phyloP scores from a whole-genome alignment of 2,113 vertebrate genomes.

The Anguilla japonica region DNA sequence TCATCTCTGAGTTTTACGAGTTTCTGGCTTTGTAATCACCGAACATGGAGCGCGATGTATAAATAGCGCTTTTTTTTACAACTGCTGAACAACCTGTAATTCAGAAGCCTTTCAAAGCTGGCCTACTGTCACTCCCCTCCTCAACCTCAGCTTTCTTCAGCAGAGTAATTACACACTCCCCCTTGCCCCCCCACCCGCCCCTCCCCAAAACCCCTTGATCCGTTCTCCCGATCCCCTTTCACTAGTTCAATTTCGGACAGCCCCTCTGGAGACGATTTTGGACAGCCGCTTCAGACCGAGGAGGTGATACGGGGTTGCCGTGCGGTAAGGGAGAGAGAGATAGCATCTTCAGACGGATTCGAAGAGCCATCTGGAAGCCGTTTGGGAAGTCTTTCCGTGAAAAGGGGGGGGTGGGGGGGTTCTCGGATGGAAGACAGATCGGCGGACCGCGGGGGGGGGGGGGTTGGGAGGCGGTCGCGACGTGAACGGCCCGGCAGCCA shows the following conservation, averaged over 20 bases:
- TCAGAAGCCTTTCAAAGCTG: not conserved
- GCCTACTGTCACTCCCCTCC: not conserved
- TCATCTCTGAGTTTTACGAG: constrained; percentile 18
- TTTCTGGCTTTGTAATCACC: constrained; percentile 21
- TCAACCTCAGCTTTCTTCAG: not conserved
- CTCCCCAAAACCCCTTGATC: not conserved
- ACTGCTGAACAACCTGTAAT: constrained; percentile 5
- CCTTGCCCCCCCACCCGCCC: not conserved
- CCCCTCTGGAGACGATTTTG: not conserved
- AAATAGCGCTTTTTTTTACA: constrained; percentile 22
- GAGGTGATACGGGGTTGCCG: constrained; percentile 48
- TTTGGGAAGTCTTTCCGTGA: constrained; percentile 58
- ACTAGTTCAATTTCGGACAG: not conserved
- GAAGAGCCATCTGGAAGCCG: constrained; percentile 80
- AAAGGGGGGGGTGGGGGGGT: constrained; percentile 42
- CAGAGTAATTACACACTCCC: not conserved
- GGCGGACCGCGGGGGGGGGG: constrained; percentile 30
- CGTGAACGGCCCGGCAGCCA: not conserved
- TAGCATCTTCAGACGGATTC: constrained; percentile 72
- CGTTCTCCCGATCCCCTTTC: not conserved
- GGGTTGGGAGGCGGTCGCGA: too few species aligned
- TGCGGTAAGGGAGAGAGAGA: constrained; percentile 56
- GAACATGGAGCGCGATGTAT: not conserved
- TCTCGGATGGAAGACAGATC: constrained; percentile 45
- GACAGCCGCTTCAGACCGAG: too few species aligned